Evolutionary conservation across 2,113 vertebrate genomes (phyloP).

Genomic region (Microcebus lehilahytsara): DNA sequence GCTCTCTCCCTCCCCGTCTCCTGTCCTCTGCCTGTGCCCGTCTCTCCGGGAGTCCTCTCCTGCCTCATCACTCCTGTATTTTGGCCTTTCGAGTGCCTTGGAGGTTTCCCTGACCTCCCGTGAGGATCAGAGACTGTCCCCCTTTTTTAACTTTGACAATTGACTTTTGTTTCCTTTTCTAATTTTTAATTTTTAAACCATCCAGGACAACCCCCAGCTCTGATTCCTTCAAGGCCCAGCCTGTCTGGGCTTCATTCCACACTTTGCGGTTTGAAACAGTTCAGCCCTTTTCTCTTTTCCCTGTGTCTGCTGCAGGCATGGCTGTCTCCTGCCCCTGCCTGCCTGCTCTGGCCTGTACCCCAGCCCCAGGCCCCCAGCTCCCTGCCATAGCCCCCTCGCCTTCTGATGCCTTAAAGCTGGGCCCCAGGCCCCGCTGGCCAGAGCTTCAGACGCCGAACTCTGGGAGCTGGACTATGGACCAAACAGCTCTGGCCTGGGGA

Average conservation of each 20-base stretch:
- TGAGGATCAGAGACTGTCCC: constrained; percentile 69
- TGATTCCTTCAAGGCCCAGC: constrained; percentile 9
- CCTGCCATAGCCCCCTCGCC: constrained; percentile 1
- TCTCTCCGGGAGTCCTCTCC: constrained; percentile 44
- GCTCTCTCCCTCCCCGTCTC: neutral
- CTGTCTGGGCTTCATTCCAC: constrained; percentile 18
- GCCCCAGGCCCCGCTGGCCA: constrained; percentile 14
- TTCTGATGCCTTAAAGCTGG: constrained; percentile 73
- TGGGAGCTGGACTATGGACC: constrained; percentile 69
- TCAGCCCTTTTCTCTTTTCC: neutral
- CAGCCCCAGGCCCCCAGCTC: neutral
- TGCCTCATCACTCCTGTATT: constrained; percentile 56
- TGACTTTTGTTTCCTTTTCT: constrained; percentile 73
- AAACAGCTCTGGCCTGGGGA: constrained; percentile 62
- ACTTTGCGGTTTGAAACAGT: neutral
- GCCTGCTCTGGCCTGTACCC: constrained; percentile 6
- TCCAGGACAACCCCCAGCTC: constrained; percentile 25
- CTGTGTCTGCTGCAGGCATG: neutral
- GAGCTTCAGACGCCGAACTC: constrained; percentile 58
- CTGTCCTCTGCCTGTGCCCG: neutral
- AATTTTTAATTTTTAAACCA: constrained; percentile 70
- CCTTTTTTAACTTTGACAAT: constrained; percentile 70
- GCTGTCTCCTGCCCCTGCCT: neutral
- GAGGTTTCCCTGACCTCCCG: constrained; percentile 64
- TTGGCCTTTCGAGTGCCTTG: constrained; percentile 76